phyloP scores from a whole-genome alignment of 1,140 invertebrate genomes.

The Drosophila obscura region DNA sequence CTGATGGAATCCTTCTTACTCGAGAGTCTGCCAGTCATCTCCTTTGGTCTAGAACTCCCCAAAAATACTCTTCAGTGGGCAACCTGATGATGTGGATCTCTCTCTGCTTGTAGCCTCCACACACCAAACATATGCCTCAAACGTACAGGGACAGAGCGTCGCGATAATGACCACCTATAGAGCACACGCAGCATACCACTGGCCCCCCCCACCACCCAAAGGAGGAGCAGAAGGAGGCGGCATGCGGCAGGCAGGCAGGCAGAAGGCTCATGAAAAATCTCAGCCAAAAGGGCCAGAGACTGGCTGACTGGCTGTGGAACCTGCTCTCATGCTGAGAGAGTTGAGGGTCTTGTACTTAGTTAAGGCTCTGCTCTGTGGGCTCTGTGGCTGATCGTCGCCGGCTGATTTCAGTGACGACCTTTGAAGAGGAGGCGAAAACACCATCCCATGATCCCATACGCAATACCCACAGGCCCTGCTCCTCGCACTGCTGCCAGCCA shows the following conservation, averaged over 20 bases:
- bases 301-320: conserved; percentile 10
- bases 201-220: conserved; percentile 1
- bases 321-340: conserved; percentile 70
- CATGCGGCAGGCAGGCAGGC: conserved; percentile 20
- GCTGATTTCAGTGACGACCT: conserved; percentile 63
- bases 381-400: conserved; percentile 58
- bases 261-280: conserved; percentile 44
- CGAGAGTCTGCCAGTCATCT: too few relatives aligned
- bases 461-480: conserved; percentile 8
- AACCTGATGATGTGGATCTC: conserved; percentile 25
- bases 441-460: conserved; percentile 19
- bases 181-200: conserved; percentile 60
- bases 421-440: conserved; percentile 67
- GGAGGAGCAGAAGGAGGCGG: conserved; percentile 22
- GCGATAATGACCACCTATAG: conserved; percentile 82
- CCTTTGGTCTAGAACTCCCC: too few relatives aligned
- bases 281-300: conserved; percentile 36
- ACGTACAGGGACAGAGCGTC: conserved; percentile 47
- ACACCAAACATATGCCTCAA: conserved; percentile 35
- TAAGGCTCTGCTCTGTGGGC: conserved; percentile 18
- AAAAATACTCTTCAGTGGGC: not conserved
- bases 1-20: too few relatives aligned
- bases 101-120: conserved; percentile 39
- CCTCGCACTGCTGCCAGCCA: not conserved
- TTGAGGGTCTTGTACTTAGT: conserved; percentile 57